Evolutionary conservation across 2,888 invertebrate genomes (phyloP).

Genomic region (Catonia carolina): DNA sequence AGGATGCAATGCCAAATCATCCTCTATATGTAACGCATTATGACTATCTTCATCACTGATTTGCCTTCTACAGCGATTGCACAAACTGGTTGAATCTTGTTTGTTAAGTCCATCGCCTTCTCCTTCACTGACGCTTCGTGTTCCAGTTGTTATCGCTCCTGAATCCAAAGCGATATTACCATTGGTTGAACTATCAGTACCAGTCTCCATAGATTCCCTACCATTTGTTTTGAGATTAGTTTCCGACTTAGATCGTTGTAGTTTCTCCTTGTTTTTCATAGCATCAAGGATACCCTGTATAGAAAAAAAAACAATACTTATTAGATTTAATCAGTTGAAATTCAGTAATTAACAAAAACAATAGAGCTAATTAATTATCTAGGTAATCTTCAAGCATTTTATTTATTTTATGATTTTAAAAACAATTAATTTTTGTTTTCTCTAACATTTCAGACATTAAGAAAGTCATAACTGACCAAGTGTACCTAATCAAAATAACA

Average conservation of each 20-base stretch:
- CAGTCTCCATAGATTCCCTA: not conserved
- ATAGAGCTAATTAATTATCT: no score
- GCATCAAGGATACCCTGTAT: constrained; percentile 87
- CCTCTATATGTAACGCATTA: constrained; percentile 16
- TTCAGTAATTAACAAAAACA: no score
- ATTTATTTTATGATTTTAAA: no score
- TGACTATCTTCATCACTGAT: not conserved
- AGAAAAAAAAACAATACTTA: constrained; percentile 15
- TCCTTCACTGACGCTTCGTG: constrained; percentile 37
- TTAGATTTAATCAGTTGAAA: not conserved
- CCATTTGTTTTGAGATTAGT: constrained; percentile 62
- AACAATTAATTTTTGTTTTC: no score
- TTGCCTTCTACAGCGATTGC: constrained; percentile 23
- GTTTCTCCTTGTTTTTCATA: constrained; percentile 88
- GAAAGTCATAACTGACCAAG: no score
- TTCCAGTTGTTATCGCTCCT: constrained; percentile 33
- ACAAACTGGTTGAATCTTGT: constrained; percentile 37
- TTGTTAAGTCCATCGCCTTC: constrained; percentile 31
- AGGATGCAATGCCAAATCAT: constrained; percentile 32
- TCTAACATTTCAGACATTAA: no score
- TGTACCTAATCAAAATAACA: no score
- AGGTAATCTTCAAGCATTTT: no score
- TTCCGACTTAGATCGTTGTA: constrained; percentile 89
- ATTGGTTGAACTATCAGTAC: no score
- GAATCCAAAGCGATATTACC: constrained; percentile 7